phyloP scores from a whole-genome alignment of 2,797 vertebrate genomes.

The Paedocypris micromegethes region DNA sequence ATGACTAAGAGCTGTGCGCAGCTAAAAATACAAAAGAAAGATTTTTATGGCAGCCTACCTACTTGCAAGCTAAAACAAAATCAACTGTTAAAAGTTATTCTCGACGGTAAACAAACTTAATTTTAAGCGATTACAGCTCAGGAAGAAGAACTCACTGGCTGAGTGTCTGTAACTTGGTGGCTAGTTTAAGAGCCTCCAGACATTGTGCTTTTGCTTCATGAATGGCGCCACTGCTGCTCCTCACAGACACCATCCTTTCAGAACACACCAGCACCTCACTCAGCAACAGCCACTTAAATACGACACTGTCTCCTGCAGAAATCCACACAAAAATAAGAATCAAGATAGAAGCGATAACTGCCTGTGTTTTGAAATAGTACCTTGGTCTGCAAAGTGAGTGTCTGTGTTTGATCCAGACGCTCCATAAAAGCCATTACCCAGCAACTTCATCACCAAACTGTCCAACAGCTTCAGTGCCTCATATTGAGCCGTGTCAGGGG shows the following conservation, averaged over 20 bases:
- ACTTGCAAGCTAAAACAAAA: background rate
- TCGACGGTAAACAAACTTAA: background rate
- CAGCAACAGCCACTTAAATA: slow-evolving; percentile 89
- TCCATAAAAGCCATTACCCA: slow-evolving; percentile 74
- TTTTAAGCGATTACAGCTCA: background rate
- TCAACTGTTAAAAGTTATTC: too few relatives aligned
- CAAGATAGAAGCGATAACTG: background rate
- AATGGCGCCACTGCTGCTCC: slow-evolving; percentile 69
- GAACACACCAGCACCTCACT: slow-evolving; percentile 78
- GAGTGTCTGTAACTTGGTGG: slow-evolving; percentile 77
- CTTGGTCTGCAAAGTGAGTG: slow-evolving; percentile 71
- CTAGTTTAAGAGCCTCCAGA: slow-evolving; percentile 82
- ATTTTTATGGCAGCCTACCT: background rate
- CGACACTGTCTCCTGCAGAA: slow-evolving; percentile 75
- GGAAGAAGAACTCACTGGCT: slow-evolving; percentile 67
- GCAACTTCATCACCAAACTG: slow-evolving; percentile 76
- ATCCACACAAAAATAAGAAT: slow-evolving; percentile 1
- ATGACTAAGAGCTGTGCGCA: slow-evolving; percentile 81
- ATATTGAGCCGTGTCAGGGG: slow-evolving; percentile 71
- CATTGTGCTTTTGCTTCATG: slow-evolving; percentile 85
- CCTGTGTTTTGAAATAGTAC: slow-evolving; percentile 52
- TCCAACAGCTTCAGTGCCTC: slow-evolving; percentile 82
- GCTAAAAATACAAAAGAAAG: slow-evolving; percentile 53
- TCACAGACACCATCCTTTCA: slow-evolving; percentile 67
- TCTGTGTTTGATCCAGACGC: slow-evolving; percentile 52